Evolutionary conservation across 2,888 invertebrate species (phyloP), one percentile per base, ranked within the genome.

Genomic region (Zaprionus obscuricornis): DNA sequence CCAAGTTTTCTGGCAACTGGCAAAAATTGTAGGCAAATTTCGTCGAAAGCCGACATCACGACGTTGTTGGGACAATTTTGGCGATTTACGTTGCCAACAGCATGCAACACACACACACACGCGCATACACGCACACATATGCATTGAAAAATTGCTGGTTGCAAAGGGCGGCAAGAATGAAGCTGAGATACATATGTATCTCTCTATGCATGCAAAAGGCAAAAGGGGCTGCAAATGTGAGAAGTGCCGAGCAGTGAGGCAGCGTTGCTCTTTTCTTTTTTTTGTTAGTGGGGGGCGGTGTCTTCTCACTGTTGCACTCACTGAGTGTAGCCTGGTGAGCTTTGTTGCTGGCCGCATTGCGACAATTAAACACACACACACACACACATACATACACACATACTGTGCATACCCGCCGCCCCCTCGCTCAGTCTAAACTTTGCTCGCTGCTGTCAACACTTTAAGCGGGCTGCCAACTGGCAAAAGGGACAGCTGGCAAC

Each of bases 331-430:
- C 33, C 36, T 45, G 58, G 46, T 39, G 69, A 31, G 56, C 63
- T 57, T 51, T 69, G 74, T 51, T 69, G 69, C 57, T 57, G 64
- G 73, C 60, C 64, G 85, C 77, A 81, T 39, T 81, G 85, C 83
- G 83, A 77, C 85, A 77, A 77, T 77, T 77, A 77, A 85, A 74
- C 76, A 58, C 77, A 76, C 54, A 58, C 27, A 5, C 14, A 33
- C 42, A 14, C 16, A 3, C 46, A 66, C 55, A 64, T n/a, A 10
- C 26, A 40, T 11, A 31, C 20, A 10, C 16, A 27, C 17, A 6
- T 24, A 47, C 18, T n/a, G n/a, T n/a, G 17, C 43, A 46, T 14
- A 67, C 49, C 43, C 57, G 13, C 39, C 20, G 8, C 24, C 17
- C 20, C 13, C 3, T 1, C 2, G 1, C 3, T 6, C 5, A 0